Evolutionary conservation across 2,113 vertebrate genomes (phyloP).

Genomic region (Sapajus apella): DNA sequence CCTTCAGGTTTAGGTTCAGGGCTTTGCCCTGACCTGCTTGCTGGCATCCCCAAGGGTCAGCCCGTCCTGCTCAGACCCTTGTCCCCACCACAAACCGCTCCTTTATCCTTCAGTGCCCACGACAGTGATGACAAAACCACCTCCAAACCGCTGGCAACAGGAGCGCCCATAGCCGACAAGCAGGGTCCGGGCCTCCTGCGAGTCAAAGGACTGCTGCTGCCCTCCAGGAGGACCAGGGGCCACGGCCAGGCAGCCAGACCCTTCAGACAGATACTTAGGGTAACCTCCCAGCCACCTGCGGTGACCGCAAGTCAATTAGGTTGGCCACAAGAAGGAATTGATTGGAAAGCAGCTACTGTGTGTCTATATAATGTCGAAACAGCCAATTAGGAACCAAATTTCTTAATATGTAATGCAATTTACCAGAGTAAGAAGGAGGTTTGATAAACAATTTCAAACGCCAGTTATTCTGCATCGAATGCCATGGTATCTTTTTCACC

Average conservation of each 20-base stretch:
- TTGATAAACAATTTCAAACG: neutral
- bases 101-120: neutral
- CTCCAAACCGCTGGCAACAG: neutral
- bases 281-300: neutral
- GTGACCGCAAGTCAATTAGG: neutral
- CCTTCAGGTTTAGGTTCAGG: too few relatives aligned
- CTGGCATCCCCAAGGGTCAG: too few relatives aligned
- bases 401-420: neutral
- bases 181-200: fast-evolving
- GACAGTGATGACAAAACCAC: neutral
- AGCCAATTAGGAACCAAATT: neutral
- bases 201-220: too few relatives aligned
- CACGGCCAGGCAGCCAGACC: too few relatives aligned
- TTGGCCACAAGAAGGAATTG: too few relatives aligned
- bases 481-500: neutral
- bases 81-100: neutral
- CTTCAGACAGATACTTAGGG: too few relatives aligned
- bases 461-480: neutral
- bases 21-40: too few relatives aligned
- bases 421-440: neutral
- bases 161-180: fast-evolving
- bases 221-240: neutral
- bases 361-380: neutral
- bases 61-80: too few relatives aligned
- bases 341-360: neutral